Evolutionary conservation across 2,888 invertebrate genomes (phyloP), one percentile per base, ranked within the genome.

Genomic region (Gari tellinella): DNA sequence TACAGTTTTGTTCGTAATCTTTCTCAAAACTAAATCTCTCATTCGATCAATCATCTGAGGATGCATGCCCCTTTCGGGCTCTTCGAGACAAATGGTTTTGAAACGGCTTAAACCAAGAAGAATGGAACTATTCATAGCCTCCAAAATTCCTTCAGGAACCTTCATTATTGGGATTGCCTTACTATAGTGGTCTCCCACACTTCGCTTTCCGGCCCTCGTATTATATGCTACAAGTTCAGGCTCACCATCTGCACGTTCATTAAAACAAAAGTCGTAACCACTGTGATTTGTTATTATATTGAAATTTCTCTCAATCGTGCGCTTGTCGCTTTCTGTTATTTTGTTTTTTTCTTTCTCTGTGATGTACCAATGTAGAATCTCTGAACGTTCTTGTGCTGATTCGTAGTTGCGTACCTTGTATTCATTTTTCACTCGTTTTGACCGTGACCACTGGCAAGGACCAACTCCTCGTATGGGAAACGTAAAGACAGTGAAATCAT

Each of bases 31-130:
- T 4, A 62, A 45, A 14, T 62, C 53, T 2, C 62, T 14, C 62
- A 79, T 62, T 23, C 68, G 52, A 37, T 72, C 72, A 2, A 72
- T 52, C 56, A 79, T 66, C 45, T 79, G 79, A 1, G 74, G 74
- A 49, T 79, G 79, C 79, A 79, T 79, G 7, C 79, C 74, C 37
- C 56, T 61, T 14, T 69, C 79, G 1, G 66, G 62, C 19, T 78
- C 78, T 53, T 78, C 73, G 7, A 69, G 51, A 38, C 51, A 41
- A 10, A 79, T 61, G 2, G 79, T 75, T 17, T 52, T 51, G 31
- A 66, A 72, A 2, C 26, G 2, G 26, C 41, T 58, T 14, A 58
- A 15, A 5, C 72, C 52, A 21, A 79, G 40, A 10, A 79, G 21
- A 17, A 79, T 48, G 5, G 76, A 64, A 21, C 62, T 60, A 19